Evolutionary conservation across 2,888 invertebrate genomes (phyloP), one percentile per base, ranked within the genome.

Genomic region (Epinotia bilunana): DNA sequence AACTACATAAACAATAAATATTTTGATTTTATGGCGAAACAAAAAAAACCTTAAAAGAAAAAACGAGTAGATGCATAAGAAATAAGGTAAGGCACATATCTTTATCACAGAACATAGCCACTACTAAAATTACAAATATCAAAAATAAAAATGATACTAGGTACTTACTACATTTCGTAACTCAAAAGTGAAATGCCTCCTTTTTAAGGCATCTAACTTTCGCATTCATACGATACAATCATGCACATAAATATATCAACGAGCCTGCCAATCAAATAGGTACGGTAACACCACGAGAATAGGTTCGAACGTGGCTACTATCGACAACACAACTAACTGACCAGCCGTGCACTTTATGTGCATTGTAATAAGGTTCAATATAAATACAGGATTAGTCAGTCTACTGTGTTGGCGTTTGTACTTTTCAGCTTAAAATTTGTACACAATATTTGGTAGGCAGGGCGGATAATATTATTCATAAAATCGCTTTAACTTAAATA

Each of bases 71-170:
- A 73, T 43, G 73, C 73, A 72, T 76, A 9, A 78, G 84, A 83
- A 84, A 82, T 83, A 79, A 78, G 83, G 84, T 90, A 92, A 92
- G 92, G 92, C 92, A 92, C 92, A 82, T 86, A 81, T 86, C 82
- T 85, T 87, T 92, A 93, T 93, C 92, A 93, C 92, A 93, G 92
- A 88, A 89, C 83, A 88, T 80, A 90, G 84, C 83, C 80, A 79
- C 86, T 87, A 88, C 84, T 78, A 80, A 58, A 79, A 65, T 69
- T 77, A 71, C 79, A 81, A 79, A 77, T 79, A 80, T 76, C 65
- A 69, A 83, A 72, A 82, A 81, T 80, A 81, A 83, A 82, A 79
- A 77, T 75, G 75, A 69, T 60, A 76, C n/a, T n/a, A n/a, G n/a
- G n/a, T 76, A 28, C 23, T 28, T 28, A 76, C 60, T 73, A 73